These are phyloP conservation scores for Drosophila nikananu DNA, from an alignment of 1,140 invertebrate genomes.

Conservation along the genomic window DNA sequence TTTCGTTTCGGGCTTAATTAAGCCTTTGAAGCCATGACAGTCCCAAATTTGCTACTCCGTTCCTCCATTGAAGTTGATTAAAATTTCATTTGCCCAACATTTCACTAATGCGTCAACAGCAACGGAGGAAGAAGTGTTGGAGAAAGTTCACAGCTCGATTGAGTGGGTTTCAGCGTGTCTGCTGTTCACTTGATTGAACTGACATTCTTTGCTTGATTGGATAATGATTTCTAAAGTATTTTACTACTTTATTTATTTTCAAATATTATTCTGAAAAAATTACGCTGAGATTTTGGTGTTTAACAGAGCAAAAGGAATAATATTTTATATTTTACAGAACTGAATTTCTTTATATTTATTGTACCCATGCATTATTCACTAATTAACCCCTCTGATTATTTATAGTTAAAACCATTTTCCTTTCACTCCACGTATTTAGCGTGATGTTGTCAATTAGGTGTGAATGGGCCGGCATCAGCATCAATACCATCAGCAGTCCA, in stretches of 20 bases:
- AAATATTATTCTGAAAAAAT: background rate
- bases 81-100: conserved; percentile 61
- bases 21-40: conserved; percentile 38
- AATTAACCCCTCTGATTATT: conserved; percentile 4
- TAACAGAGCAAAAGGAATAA: background rate
- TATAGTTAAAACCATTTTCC: background rate
- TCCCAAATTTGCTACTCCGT: conserved; percentile 9
- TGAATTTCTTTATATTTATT: background rate
- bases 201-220: background rate
- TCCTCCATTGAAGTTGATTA: conserved; percentile 51
- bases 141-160: conserved; percentile 18
- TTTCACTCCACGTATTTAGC: background rate
- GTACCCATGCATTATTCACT: conserved; percentile 16
- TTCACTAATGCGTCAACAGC: conserved; percentile 40
- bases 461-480: conserved; percentile 18
- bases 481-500: conserved; percentile 11
- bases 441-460: conserved; percentile 33
- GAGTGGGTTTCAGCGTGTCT: background rate
- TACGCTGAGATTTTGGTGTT: background rate
- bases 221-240: background rate
- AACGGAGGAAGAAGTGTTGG: background rate
- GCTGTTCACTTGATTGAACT: conserved; percentile 10
- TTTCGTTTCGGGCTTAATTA: conserved; percentile 55
- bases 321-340: background rate
- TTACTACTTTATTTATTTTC: background rate